Evolutionary conservation across 2,113 vertebrate species (phyloP), one percentile per base, ranked within the genome.

Genomic region (Corythornis vintsioides): DNA sequence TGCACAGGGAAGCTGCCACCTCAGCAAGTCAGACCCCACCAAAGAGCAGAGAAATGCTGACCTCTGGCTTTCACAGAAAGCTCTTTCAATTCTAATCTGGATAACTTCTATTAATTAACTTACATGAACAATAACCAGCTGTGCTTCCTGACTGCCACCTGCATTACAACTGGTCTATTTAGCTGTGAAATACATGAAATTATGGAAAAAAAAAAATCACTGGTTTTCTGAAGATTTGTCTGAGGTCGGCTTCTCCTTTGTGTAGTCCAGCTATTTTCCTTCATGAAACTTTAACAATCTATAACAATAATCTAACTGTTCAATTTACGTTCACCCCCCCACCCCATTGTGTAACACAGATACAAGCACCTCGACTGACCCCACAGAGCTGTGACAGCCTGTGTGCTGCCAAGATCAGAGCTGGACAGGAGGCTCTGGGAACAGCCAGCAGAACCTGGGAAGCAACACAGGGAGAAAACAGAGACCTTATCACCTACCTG

Each of bases 281-380:
- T 48, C 29, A 33, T 1, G 7, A 31, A 66, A 50, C 35, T 12
- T 83, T 8, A 90, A 59, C 6, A 50, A 19, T n/a, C 7, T 33
- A 15, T 4, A 19, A 16, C 9, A 7, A 6, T 11, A 43, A 3
- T 12, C 15, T 24, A 69, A 48, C 74, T 10, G 4, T 15, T 29
- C 33, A 4, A 55, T 9, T 77, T 53, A 57, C 4, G n/a, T 69
- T 48, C 20, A 38, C 6, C 0, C 3, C 2, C 15, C 7, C 1
- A 7, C 6, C 9, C 20, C 43, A 3, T 15, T 52, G 66, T 24
- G 21, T 77, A 65, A 60, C 6, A 31, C 21, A 2, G 10, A 13
- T 10, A 20, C 1, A 8, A 1, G 3, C 5, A 48, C 15, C 17
- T 8, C 5, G 29, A 35, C 20, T 3, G 7, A 59, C 6, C 6